Conservation (phyloP, 2,797 vertebrate species). For the Eidolon dupreanum region DNA sequence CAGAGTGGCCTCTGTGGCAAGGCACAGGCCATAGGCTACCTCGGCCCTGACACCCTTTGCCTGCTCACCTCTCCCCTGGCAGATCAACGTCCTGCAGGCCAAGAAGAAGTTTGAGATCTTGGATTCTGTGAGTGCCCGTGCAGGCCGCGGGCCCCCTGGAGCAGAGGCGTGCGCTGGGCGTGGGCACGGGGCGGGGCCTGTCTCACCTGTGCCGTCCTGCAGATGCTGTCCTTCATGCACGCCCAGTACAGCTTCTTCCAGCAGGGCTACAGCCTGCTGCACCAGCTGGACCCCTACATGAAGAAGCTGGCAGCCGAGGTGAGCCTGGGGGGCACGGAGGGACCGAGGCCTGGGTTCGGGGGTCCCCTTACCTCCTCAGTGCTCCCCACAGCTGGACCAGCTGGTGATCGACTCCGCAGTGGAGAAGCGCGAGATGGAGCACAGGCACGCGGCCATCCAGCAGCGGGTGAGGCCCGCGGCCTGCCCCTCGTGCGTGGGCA, state of each 20-base stretch:
- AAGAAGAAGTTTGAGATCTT: constrained; percentile 99
- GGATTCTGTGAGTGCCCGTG: constrained; percentile 95
- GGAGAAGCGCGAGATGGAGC: constrained; percentile 99
- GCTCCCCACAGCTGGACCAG: constrained; percentile 92
- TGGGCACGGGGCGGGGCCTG: fast-evolving
- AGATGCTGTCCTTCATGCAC: constrained; percentile 99
- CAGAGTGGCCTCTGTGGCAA: not conserved
- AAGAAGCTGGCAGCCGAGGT: constrained; percentile 97
- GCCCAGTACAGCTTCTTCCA: constrained; percentile 97
- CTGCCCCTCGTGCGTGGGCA: not conserved
- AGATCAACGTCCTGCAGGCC: constrained; percentile 98
- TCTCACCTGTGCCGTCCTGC: not conserved
- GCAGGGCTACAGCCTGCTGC: constrained; percentile 95
- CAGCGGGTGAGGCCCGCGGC: constrained; percentile 89
- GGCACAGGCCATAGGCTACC: not conserved
- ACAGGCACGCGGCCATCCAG: constrained; percentile 96
- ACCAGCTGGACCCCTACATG: constrained; percentile 96
- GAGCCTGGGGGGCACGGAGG: constrained; percentile 40
- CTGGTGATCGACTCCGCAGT: constrained; percentile 97
- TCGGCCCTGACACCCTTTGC: not conserved
- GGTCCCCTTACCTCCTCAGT: not conserved
- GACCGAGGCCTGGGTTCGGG: not conserved
- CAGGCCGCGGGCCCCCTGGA: no score
- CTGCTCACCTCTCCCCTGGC: constrained; percentile 8
- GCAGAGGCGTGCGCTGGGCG: no score